A percentile compares a stretch with the other conserved stretches of the same genome.
These are phyloP conservation scores for Trichogramma evanescens DNA, from an alignment of 2,888 invertebrate species.

Conservation along the genomic window DNA sequence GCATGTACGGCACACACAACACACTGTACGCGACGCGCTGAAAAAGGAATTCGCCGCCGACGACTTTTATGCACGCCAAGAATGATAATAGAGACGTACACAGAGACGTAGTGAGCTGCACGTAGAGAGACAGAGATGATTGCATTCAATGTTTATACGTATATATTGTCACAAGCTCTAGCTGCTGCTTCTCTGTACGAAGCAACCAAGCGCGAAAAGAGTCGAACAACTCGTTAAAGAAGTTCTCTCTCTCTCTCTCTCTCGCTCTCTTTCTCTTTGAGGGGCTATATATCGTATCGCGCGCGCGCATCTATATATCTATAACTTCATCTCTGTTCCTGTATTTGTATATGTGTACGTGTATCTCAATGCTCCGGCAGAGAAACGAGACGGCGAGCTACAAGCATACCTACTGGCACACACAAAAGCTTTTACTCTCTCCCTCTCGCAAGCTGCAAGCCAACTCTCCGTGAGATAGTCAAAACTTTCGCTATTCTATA, in stretches of 20 bases:
- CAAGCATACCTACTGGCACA: too few species aligned
- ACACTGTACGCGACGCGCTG: too few species aligned
- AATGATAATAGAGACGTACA: too few species aligned
- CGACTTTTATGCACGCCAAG: too few species aligned
- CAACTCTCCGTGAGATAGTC: slow-evolving; percentile 4
- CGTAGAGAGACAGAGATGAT: slow-evolving; percentile 2
- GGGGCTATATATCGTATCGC: not conserved
- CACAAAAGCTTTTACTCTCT: not conserved
- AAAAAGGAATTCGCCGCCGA: too few species aligned
- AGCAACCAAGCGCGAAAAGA: slow-evolving; percentile 21
- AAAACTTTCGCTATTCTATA: slow-evolving; percentile 13
- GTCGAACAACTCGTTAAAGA: slow-evolving; percentile 21
- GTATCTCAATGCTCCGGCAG: too few species aligned
- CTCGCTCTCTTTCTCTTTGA: not conserved
- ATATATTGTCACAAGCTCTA: too few species aligned
- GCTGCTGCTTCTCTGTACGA: slow-evolving; percentile 3
- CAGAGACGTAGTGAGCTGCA: too few species aligned
- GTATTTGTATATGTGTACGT: too few species aligned
- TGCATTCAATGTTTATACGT: slow-evolving; percentile 10
- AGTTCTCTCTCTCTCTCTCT: slow-evolving; percentile 6
- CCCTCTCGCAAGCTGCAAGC: not conserved
- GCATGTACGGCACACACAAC: too few species aligned
- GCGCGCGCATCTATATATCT: not conserved
- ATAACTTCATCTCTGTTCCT: too few species aligned
- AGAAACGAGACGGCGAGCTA: too few species aligned